Evolutionary conservation across 2,888 invertebrate genomes (phyloP).

Genomic region (Neoaliturus tenellus): DNA sequence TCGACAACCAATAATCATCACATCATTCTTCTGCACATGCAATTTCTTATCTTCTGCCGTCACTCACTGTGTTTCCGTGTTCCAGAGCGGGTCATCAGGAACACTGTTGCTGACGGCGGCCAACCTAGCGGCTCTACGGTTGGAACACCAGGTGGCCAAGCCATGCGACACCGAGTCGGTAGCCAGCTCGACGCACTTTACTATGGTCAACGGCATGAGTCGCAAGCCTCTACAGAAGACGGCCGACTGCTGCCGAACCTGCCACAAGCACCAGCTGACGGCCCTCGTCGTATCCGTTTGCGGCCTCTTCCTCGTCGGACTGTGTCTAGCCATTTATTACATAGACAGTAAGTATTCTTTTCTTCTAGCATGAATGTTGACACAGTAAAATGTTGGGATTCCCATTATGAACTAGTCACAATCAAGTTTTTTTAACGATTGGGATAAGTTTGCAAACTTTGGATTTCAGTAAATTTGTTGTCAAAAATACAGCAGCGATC

Average conservation of each 20-base stretch:
- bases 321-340: constrained; percentile 87
- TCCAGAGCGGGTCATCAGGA: constrained; percentile 88
- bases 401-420: no score
- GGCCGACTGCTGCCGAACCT: constrained; percentile 81
- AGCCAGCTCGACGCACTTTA: constrained; percentile 92
- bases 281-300: constrained; percentile 90
- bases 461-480: no score
- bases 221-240: constrained; percentile 76
- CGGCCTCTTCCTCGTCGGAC: constrained; percentile 86
- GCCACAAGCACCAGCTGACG: constrained; percentile 86
- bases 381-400: no score
- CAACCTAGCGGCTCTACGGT: constrained; percentile 76
- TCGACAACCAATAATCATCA: no score
- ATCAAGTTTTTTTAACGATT: no score
- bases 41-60: no score
- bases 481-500: no score
- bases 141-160: constrained; percentile 60
- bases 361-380: no score
- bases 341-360: constrained; percentile 85
- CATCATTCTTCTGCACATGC: no score
- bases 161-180: constrained; percentile 80
- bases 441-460: no score
- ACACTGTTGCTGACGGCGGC: constrained; percentile 87
- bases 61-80: constrained; percentile 65
- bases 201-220: constrained; percentile 85